Evolutionary conservation across 2,888 invertebrate species (phyloP).

Genomic region (Hypselothyrea guttata): DNA sequence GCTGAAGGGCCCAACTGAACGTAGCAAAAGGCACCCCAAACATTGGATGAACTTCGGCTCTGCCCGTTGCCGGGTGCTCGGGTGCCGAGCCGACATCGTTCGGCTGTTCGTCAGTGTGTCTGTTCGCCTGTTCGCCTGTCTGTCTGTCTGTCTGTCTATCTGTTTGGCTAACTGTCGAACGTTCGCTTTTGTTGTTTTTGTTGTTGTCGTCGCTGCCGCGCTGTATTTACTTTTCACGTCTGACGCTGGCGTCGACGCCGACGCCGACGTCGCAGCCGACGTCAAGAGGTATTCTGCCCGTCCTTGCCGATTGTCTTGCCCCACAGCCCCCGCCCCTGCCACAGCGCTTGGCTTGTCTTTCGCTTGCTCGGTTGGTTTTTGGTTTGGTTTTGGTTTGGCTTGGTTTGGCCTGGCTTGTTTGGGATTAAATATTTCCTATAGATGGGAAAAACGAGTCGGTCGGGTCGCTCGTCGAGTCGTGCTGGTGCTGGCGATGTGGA

Average conservation of each 20-base stretch:
- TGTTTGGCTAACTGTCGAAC: constrained; percentile 12
- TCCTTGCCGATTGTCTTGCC: constrained; percentile 39
- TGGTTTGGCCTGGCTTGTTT: constrained; percentile 72
- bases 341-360: constrained; percentile 27
- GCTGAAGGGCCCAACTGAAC: constrained; percentile 35
- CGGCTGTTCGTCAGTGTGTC: constrained; percentile 20
- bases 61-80: constrained; percentile 11
- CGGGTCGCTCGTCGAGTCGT: constrained; percentile 73
- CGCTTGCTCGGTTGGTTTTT: constrained; percentile 42
- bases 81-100: constrained; percentile 6
- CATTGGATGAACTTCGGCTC: constrained; percentile 59
- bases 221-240: constrained; percentile 69
- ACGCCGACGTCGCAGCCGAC: constrained; percentile 21
- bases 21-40: constrained; percentile 58
- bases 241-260: constrained; percentile 37
- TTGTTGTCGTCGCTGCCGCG: constrained; percentile 28
- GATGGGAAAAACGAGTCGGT: constrained; percentile 78
- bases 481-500: constrained; percentile 41
- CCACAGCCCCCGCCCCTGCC: constrained; percentile 4
- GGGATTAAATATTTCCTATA: constrained; percentile 78
- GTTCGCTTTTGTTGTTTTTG: constrained; percentile 28
- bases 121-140: too few species aligned
- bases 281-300: constrained; percentile 59
- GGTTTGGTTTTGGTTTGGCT: constrained; percentile 60
- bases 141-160: constrained; percentile 11